phyloP scores from a whole-genome alignment of 2,113 vertebrate species.

The Passer domesticus region DNA sequence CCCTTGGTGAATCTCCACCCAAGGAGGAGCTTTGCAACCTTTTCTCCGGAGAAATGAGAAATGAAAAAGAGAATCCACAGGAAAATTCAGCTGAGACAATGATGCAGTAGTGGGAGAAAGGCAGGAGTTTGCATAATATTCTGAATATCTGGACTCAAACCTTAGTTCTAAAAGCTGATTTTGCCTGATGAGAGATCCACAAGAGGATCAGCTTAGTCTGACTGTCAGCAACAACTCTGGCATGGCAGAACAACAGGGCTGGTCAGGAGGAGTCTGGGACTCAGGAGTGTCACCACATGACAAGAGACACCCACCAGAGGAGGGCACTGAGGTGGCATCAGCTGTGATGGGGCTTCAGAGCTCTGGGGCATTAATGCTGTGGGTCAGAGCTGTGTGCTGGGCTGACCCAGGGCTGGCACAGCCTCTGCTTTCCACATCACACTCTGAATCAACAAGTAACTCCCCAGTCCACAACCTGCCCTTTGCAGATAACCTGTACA shows the following conservation, averaged over 20 bases:
- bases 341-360: background rate
- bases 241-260: background rate
- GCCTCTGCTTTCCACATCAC: background rate
- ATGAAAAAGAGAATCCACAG: background rate
- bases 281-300: background rate
- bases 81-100: background rate
- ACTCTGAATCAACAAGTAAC: background rate
- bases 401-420: background rate
- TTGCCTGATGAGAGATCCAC: background rate
- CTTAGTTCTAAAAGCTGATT: background rate
- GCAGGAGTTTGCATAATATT: background rate
- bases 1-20: background rate
- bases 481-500: background rate
- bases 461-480: background rate
- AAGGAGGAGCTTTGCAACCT: background rate
- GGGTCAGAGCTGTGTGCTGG: background rate
- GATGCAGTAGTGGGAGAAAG: background rate
- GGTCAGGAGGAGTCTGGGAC: background rate
- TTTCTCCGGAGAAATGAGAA: background rate
- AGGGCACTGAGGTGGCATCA: background rate
- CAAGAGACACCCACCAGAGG: rapidly evolving
- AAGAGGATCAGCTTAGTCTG: background rate
- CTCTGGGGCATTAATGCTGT: background rate
- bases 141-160: background rate
- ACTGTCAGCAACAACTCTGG: background rate